Conservation (phyloP, 2,797 vertebrate species). For the Acanthurus lineatus region DNA sequence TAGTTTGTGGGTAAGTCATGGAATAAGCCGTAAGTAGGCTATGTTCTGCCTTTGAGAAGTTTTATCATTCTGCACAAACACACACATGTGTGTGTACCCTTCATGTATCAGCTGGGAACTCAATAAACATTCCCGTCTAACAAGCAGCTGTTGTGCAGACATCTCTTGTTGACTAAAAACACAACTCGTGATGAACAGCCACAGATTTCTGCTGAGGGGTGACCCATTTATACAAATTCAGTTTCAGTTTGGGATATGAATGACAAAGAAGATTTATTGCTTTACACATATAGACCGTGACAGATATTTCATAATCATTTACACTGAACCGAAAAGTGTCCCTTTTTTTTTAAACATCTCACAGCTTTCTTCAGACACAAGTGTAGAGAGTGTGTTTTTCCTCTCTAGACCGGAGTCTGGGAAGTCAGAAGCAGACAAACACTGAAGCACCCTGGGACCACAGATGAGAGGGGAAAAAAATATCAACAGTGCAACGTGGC, state of each 20-base stretch:
- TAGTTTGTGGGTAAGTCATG: background rate
- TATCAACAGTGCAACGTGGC: conserved; percentile 84
- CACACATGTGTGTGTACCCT: conserved; percentile 4
- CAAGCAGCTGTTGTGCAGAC: conserved; percentile 65
- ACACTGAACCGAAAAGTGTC: background rate
- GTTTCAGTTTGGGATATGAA: background rate
- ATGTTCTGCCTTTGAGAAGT: conserved; percentile 2
- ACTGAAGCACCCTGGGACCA: conserved; percentile 33
- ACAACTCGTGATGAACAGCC: conserved; percentile 42
- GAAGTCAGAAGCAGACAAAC: conserved; percentile 42
- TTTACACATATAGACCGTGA: background rate
- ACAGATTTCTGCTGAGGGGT: conserved; percentile 18
- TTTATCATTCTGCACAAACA: background rate
- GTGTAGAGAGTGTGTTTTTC: conserved; percentile 37
- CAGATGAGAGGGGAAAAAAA: conserved; percentile 53
- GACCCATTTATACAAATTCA: background rate
- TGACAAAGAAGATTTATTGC: background rate
- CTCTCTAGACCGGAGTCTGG: conserved; percentile 11
- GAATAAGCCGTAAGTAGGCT: background rate
- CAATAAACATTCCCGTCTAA: conserved; percentile 44
- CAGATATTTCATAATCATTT: background rate
- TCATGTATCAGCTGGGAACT: conserved; percentile 41
- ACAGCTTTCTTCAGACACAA: conserved; percentile 16
- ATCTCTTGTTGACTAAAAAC: conserved; percentile 68
- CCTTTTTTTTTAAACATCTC: background rate